A percentile compares a stretch with the other conserved stretches of the same genome.
Conservation (phyloP, 2,797 vertebrate genomes). For the Pelobates cultripes region DNA sequence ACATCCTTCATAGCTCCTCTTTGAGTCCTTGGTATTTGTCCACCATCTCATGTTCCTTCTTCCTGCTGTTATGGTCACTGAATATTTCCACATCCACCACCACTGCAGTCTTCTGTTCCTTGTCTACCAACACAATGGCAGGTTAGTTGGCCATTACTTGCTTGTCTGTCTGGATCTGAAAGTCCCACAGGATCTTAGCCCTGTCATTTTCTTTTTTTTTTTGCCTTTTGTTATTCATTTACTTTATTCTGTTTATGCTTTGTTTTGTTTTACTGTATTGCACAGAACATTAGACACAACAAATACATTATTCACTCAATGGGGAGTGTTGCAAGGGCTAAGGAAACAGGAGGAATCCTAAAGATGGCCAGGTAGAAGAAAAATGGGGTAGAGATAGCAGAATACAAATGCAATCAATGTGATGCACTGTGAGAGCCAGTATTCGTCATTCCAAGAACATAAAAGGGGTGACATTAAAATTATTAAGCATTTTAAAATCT, state of each 20-base stretch:
- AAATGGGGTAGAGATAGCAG: background rate
- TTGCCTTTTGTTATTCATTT: slow-evolving; percentile 28
- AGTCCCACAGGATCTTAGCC: no score
- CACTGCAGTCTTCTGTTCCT: no score
- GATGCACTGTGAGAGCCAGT: slow-evolving; percentile 17
- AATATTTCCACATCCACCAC: no score
- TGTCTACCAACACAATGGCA: no score
- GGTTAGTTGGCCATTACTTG: no score
- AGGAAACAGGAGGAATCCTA: slow-evolving; percentile 13
- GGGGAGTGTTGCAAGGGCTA: slow-evolving; percentile 16
- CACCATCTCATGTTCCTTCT: no score
- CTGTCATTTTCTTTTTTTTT: no score
- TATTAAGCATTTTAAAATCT: slow-evolving; percentile 1
- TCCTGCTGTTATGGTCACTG: no score
- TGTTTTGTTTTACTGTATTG: slow-evolving; percentile 40
- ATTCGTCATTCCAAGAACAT: background rate
- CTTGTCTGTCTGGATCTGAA: no score
- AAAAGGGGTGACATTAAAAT: slow-evolving; percentile 14
- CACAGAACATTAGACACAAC: slow-evolving; percentile 45
- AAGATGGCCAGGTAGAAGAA: slow-evolving; percentile 8
- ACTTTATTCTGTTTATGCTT: slow-evolving; percentile 14
- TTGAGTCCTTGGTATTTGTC: no score
- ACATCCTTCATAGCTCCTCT: no score
- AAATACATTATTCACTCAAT: slow-evolving; percentile 16
- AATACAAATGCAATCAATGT: slow-evolving; percentile 25